Evolutionary conservation across 2,888 invertebrate genomes (phyloP).

Genomic region (Embidobia sp.): DNA sequence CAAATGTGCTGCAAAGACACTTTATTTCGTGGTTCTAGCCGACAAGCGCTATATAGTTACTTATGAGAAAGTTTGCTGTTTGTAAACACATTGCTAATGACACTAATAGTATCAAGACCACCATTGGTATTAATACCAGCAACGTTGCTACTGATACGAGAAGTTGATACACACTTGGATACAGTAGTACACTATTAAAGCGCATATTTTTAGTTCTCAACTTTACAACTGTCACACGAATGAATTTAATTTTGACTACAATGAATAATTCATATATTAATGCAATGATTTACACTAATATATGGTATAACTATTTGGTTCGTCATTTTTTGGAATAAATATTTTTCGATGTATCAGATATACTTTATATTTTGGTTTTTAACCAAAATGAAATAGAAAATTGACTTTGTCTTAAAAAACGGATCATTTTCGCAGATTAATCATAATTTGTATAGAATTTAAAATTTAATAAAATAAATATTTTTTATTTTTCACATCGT

Average conservation of each 20-base stretch:
- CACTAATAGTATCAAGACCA: slow-evolving; percentile 20
- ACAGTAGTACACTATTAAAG: not conserved
- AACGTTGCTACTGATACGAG: slow-evolving; percentile 20
- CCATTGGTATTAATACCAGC: slow-evolving; percentile 27
- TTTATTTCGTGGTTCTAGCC: slow-evolving; percentile 7
- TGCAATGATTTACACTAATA: too few species aligned
- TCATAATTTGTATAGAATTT: too few species aligned
- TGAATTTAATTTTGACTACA: not conserved
- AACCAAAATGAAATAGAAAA: too few species aligned
- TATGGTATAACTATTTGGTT: too few species aligned
- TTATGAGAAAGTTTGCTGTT: slow-evolving; percentile 20
- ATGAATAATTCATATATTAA: too few species aligned
- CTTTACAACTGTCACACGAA: slow-evolving; percentile 6
- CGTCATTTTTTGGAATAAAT: too few species aligned
- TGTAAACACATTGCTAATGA: slow-evolving; percentile 25
- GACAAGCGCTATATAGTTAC: not conserved
- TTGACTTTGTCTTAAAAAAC: too few species aligned
- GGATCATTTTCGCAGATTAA: too few species aligned
- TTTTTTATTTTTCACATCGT: too few species aligned
- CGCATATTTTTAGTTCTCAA: slow-evolving; percentile 8
- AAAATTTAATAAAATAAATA: too few species aligned
- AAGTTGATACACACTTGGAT: slow-evolving; percentile 17
- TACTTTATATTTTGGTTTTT: too few species aligned
- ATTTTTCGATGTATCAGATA: too few species aligned
- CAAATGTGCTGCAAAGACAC: slow-evolving; percentile 7